A percentile compares a stretch with the other conserved stretches of the same genome.
Evolutionary conservation across 2,797 vertebrate species (phyloP).

Genomic region (Tolypeutes matacus): DNA sequence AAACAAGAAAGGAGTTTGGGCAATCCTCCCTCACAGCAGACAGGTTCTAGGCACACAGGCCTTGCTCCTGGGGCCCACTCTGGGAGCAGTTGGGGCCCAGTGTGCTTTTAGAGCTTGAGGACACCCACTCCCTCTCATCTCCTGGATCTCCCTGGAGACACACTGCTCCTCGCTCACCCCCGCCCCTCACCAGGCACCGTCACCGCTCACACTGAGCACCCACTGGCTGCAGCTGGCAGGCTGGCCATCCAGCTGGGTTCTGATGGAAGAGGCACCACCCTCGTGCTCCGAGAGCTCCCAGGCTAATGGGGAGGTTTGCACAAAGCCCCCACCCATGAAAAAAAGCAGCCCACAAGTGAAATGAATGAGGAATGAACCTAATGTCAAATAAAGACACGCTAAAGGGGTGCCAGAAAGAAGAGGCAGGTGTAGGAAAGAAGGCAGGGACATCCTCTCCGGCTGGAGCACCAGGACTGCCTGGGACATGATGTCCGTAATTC

Average conservation of each 20-base stretch:
- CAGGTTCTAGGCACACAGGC: not conserved
- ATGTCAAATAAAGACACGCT: rapidly evolving
- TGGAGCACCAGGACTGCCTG: not conserved
- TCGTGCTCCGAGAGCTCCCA: not conserved
- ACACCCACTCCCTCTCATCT: not conserved
- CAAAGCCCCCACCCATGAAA: not conserved
- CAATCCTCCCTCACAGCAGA: no score
- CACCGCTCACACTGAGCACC: not conserved
- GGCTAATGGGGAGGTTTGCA: not conserved
- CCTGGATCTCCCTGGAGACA: not conserved
- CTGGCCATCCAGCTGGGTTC: not conserved
- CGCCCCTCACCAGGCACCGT: not conserved
- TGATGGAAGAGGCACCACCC: not conserved
- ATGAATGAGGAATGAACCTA: not conserved
- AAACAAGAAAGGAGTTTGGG: not conserved
- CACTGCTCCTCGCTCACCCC: not conserved
- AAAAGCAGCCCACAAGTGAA: not conserved
- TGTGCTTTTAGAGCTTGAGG: not conserved
- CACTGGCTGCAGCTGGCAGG: not conserved
- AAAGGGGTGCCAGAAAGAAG: not conserved
- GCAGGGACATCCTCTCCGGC: not conserved
- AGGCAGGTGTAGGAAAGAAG: not conserved
- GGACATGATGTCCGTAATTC: not conserved
- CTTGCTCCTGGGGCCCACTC: rapidly evolving
- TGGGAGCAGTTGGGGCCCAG: not conserved